Conservation (phyloP, 2,888 invertebrate genomes). For the Eupithecia exiguata region DNA sequence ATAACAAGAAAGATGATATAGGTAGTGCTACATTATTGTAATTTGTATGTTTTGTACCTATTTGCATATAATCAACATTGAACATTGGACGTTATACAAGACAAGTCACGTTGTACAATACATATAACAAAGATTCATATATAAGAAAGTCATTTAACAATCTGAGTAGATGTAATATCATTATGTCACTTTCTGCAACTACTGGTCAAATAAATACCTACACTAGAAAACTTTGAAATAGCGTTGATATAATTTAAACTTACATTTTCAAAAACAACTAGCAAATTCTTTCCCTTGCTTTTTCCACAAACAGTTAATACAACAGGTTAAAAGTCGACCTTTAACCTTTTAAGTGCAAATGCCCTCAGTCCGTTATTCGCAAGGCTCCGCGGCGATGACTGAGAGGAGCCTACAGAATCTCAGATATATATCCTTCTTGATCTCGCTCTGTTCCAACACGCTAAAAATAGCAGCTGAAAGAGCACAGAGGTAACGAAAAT, state of each 20-base stretch:
- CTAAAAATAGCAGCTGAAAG: constrained; percentile 19
- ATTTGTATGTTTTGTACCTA: no score
- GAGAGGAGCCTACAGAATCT: constrained; percentile 18
- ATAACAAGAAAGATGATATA: no score
- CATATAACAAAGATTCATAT: no score
- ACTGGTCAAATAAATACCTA: no score
- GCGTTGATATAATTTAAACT: background rate
- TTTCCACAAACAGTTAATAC: background rate
- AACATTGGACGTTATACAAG: no score
- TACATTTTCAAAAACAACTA: constrained; percentile 15
- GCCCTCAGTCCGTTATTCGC: background rate
- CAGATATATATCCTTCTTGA: constrained; percentile 30
- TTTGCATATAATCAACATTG: no score
- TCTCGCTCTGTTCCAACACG: constrained; percentile 31
- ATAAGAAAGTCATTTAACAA: no score
- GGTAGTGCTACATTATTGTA: no score
- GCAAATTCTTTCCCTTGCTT: background rate
- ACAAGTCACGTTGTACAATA: no score
- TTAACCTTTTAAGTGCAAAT: background rate
- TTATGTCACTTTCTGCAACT: no score
- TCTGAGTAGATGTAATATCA: no score
- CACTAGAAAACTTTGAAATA: background rate
- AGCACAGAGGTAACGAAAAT: constrained; percentile 13
- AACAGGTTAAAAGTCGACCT: background rate
- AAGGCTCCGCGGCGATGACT: constrained; percentile 21